Percentiles rank a stretch among this genome's conserved stretches.
These are phyloP conservation scores for Ascaphus truei DNA, from an alignment of 2,113 vertebrate genomes.

Conservation along the genomic window DNA sequence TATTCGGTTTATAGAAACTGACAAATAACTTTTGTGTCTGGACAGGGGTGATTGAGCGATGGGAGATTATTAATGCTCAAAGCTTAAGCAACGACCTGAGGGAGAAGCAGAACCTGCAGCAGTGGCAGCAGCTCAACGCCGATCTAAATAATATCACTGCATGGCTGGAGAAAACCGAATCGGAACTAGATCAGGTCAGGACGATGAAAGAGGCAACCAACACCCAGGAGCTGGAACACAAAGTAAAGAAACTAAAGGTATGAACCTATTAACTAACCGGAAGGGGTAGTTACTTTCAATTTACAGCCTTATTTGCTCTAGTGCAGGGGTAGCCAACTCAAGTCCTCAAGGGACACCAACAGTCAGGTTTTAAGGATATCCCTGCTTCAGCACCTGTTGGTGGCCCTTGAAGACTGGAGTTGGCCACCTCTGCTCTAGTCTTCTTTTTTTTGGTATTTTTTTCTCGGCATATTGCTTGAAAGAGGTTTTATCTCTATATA, in stretches of 20 bases:
- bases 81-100: conserved; percentile 53
- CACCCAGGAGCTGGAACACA: conserved; percentile 62
- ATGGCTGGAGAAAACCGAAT: conserved; percentile 72
- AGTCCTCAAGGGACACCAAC: too few relatives aligned
- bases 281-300: neutral
- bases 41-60: conserved; percentile 82
- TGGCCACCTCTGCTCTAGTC: too few relatives aligned
- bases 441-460: too few relatives aligned
- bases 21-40: conserved; percentile 15
- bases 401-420: too few relatives aligned
- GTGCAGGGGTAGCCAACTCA: too few relatives aligned
- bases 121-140: conserved; percentile 72
- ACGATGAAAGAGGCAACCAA: conserved; percentile 48
- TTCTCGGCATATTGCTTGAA: too few relatives aligned
- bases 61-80: conserved; percentile 79
- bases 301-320: too few relatives aligned
- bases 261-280: neutral
- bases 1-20: too few relatives aligned
- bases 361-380: too few relatives aligned
- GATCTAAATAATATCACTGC: conserved; percentile 67
- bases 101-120: conserved; percentile 61
- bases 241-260: conserved; percentile 74
- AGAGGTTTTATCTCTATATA: too few relatives aligned
- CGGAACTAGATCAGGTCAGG: conserved; percentile 70
- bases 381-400: too few relatives aligned